These are phyloP conservation scores for Calosoma granatense DNA, from an alignment of 1,140 invertebrate genomes.

Conservation along the genomic window DNA sequence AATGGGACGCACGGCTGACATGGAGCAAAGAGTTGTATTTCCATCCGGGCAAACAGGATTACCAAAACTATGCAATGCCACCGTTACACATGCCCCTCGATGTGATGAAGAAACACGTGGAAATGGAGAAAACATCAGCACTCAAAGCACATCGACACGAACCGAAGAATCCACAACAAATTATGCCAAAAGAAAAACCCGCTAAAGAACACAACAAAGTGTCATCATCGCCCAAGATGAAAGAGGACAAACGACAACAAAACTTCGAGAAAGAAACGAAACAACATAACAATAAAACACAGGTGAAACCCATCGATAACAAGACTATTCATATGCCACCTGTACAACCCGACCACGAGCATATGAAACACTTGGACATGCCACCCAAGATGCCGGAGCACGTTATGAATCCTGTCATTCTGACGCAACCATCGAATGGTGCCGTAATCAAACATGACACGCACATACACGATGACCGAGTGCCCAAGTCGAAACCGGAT, in stretches of 20 bases:
- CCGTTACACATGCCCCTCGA: slow-evolving; percentile 27
- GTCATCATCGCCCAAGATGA: background rate
- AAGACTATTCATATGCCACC: background rate
- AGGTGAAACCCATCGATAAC: slow-evolving; percentile 8
- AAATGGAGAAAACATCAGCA: slow-evolving; percentile 26
- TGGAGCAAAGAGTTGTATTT: slow-evolving; percentile 28
- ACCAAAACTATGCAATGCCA: slow-evolving; percentile 25
- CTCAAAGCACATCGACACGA: slow-evolving; percentile 30
- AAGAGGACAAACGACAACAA: background rate
- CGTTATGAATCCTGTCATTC: background rate
- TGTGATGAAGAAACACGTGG: slow-evolving; percentile 28
- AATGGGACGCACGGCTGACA: slow-evolving; percentile 42
- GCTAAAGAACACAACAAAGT: background rate
- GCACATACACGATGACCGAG: background rate
- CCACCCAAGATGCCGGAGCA: background rate
- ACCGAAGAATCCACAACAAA: slow-evolving; percentile 12
- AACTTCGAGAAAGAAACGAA: background rate
- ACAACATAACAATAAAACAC: background rate
- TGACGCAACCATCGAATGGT: slow-evolving; percentile 2
- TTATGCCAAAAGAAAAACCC: background rate
- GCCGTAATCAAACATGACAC: slow-evolving; percentile 5
- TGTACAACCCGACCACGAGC: background rate
- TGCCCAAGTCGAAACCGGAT: slow-evolving; percentile 4
- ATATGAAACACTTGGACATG: background rate
- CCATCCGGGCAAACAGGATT: slow-evolving; percentile 26